A percentile compares a stretch with the other conserved stretches of the same genome.
These are phyloP conservation scores for Vesta saturnalis DNA, from an alignment of 2,888 invertebrate species.

Conservation along the genomic window DNA sequence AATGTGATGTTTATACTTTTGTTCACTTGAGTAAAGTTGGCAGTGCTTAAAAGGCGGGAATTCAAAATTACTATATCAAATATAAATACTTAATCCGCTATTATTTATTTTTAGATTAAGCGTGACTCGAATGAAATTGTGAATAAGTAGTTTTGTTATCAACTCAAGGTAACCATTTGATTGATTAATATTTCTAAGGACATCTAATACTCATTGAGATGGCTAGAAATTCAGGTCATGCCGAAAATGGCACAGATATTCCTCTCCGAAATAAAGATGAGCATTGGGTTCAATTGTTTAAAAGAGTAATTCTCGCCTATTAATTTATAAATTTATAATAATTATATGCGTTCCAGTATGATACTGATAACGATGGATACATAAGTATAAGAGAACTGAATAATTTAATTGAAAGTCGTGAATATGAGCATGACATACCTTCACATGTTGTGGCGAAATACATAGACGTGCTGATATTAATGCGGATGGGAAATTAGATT, in stretches of 20 bases:
- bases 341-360: conserved; percentile 69
- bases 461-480: conserved; percentile 73
- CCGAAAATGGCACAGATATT: conserved; percentile 21
- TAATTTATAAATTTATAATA: too few relatives aligned
- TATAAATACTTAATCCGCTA: too few relatives aligned
- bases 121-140: too few relatives aligned
- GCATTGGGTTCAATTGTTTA: conserved; percentile 66
- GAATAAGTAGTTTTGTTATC: too few relatives aligned
- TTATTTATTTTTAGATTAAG: too few relatives aligned
- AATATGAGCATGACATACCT: conserved; percentile 74
- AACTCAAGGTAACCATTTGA: neutral
- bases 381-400: conserved; percentile 75
- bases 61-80: neutral
- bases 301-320: conserved; percentile 59
- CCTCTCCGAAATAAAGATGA: conserved; percentile 54
- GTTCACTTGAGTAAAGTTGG: too few relatives aligned
- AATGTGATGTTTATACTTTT: too few relatives aligned
- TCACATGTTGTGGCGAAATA: conserved; percentile 73
- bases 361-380: conserved; percentile 75
- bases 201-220: neutral
- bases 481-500: conserved; percentile 74
- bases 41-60: neutral
- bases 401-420: conserved; percentile 68
- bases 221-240: neutral
- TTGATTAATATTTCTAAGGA: too few relatives aligned